A percentile compares a stretch with the other conserved stretches of the same genome.
These are phyloP conservation scores for Nansenia antarctica DNA, from an alignment of 2,113 vertebrate species.

Conservation along the genomic window DNA sequence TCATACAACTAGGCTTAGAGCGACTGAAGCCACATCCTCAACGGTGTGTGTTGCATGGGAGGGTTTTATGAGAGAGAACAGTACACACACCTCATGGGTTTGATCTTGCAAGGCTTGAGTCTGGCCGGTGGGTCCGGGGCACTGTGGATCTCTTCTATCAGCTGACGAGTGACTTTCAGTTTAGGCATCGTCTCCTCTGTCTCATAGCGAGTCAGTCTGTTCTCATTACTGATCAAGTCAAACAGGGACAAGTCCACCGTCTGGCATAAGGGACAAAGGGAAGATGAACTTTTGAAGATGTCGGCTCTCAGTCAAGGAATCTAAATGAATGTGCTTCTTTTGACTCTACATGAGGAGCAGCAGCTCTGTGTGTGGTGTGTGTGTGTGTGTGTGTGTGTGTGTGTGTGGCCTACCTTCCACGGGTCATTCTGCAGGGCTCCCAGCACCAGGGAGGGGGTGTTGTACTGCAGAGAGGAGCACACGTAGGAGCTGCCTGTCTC, in stretches of 20 bases:
- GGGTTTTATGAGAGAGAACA: no score
- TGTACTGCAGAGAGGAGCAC: conserved; percentile 78
- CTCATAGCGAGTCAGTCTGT: conserved; percentile 83
- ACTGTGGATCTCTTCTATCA: conserved; percentile 89
- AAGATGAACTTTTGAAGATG: neutral
- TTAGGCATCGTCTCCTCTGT: conserved; percentile 83
- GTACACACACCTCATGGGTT: conserved; percentile 83
- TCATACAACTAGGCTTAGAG: neutral
- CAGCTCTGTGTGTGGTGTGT: no score
- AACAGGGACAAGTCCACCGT: conserved; percentile 82
- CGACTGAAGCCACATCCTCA: neutral
- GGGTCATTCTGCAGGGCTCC: conserved; percentile 75
- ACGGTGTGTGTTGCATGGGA: neutral
- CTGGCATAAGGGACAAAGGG: conserved; percentile 54
- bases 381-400: no score
- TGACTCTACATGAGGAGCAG: no score
- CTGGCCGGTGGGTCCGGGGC: conserved; percentile 76
- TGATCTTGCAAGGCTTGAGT: conserved; percentile 84
- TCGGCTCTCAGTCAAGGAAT: neutral
- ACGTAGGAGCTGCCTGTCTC: conserved; percentile 77
- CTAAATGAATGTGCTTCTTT: neutral
- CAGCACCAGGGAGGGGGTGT: conserved; percentile 82
- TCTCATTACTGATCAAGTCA: conserved; percentile 87
- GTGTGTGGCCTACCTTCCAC: conserved; percentile 73
- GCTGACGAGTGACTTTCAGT: conserved; percentile 83